Percentiles rank a stretch among this genome's conserved stretches.
phyloP scores from a whole-genome alignment of 1,140 invertebrate species.

The Maniola jurtina region DNA sequence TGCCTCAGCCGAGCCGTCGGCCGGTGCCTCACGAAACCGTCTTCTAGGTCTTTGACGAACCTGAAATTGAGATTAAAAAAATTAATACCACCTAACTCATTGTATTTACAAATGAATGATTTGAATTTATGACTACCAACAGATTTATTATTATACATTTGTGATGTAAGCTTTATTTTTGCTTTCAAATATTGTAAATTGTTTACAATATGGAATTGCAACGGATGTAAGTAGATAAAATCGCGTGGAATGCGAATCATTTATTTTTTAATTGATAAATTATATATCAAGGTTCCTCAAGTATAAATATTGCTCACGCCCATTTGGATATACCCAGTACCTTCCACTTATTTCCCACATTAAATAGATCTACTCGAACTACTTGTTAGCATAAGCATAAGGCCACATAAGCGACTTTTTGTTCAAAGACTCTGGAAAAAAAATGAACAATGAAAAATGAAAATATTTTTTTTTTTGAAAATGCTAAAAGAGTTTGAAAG shows the following conservation, averaged over 20 bases:
- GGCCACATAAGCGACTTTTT: too few species aligned
- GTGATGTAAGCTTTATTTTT: too few species aligned
- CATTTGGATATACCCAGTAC: too few species aligned
- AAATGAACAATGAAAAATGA: too few species aligned
- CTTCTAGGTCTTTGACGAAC: slow-evolving; percentile 79
- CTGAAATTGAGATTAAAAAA: slow-evolving; percentile 53
- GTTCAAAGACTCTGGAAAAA: too few species aligned
- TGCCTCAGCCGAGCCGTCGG: slow-evolving; percentile 79
- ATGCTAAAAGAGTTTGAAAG: too few species aligned
- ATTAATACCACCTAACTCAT: background rate
- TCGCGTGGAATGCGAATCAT: background rate
- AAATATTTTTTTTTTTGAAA: too few species aligned
- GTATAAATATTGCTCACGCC: background rate
- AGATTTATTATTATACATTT: too few species aligned
- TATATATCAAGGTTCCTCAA: background rate
- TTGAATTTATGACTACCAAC: too few species aligned
- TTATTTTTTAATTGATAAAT: background rate
- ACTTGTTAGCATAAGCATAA: too few species aligned
- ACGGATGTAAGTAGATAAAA: background rate
- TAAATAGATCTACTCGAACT: background rate
- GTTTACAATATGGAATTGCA: background rate
- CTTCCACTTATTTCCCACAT: background rate
- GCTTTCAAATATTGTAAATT: too few species aligned
- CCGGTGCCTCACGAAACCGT: slow-evolving; percentile 76
- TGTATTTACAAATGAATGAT: too few species aligned